phyloP scores from a whole-genome alignment of 2,888 invertebrate genomes.

The Eurytoma californica region DNA sequence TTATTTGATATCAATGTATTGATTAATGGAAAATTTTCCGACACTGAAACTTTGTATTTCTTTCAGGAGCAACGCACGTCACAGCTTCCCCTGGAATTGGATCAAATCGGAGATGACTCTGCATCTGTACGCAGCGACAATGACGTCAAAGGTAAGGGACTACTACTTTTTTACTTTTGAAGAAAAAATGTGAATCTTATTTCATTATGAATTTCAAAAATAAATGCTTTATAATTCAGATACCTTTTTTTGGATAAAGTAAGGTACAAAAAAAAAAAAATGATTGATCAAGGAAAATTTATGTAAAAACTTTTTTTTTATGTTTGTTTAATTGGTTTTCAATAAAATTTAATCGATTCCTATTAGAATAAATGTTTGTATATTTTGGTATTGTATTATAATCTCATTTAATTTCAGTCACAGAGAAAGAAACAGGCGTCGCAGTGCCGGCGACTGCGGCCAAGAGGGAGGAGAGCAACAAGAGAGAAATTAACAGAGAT shows the following conservation, averaged over 20 bases:
- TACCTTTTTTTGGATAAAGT: background rate
- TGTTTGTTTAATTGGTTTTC: background rate
- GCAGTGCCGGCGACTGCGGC: slow-evolving; percentile 68
- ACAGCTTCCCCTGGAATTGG: slow-evolving; percentile 91
- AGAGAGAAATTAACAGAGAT: slow-evolving; percentile 73
- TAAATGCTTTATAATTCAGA: background rate
- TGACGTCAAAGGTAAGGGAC: slow-evolving; percentile 83
- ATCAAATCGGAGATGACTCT: slow-evolving; percentile 87
- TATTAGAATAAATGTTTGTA: too few species aligned
- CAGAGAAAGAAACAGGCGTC: slow-evolving; percentile 73
- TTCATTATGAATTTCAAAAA: background rate
- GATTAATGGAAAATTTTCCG: too few species aligned
- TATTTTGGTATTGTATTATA: background rate
- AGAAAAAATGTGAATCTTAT: background rate
- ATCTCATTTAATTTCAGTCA: slow-evolving; percentile 68
- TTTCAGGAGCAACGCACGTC: slow-evolving; percentile 91
- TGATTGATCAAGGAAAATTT: background rate
- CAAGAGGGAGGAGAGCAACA: slow-evolving; percentile 72
- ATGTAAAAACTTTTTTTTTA: background rate
- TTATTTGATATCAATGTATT: slow-evolving; percentile 20
- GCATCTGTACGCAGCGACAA: slow-evolving; percentile 89
- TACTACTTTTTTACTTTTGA: background rate
- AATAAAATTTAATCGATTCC: background rate
- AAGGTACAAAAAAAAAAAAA: too few species aligned
- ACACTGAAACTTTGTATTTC: slow-evolving; percentile 57